Conservation (phyloP, 2,888 invertebrate species). For the Pseudoips prasinana region DNA sequence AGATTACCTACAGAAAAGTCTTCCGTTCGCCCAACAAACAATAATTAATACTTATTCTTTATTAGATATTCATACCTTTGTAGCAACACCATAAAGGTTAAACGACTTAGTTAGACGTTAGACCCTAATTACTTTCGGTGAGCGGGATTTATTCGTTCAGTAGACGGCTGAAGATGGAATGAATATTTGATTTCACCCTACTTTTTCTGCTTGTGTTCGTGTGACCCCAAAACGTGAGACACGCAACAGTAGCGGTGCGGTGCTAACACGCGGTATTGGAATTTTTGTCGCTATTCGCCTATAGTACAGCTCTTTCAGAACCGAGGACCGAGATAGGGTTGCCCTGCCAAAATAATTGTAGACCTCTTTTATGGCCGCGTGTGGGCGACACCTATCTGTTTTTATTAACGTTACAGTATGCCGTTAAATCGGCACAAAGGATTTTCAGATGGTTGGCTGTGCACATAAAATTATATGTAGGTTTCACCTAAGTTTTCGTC, state of each 20-base stretch:
- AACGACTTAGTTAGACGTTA: constrained; percentile 8
- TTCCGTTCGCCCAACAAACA: constrained; percentile 20
- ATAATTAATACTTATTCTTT: constrained; percentile 22
- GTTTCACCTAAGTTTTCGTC: constrained; percentile 12
- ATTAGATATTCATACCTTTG: constrained; percentile 14
- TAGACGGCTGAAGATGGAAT: constrained; percentile 29
- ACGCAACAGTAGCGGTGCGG: constrained; percentile 51
- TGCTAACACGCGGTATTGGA: constrained; percentile 52
- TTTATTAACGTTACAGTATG: constrained; percentile 46
- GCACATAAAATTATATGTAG: constrained; percentile 28
- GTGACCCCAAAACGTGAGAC: constrained; percentile 65
- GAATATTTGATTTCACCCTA: constrained; percentile 58
- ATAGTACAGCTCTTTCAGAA: constrained; percentile 48
- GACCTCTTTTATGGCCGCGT: constrained; percentile 47
- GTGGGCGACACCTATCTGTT: constrained; percentile 47
- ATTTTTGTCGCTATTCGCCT: constrained; percentile 53
- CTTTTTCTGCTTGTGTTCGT: constrained; percentile 56
- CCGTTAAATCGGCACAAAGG: constrained; percentile 47
- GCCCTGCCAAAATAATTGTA: constrained; percentile 51
- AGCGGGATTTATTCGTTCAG: constrained; percentile 23
- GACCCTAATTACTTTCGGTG: constrained; percentile 6
- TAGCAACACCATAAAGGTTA: constrained; percentile 8
- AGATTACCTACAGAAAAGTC: constrained; percentile 24
- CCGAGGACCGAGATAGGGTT: constrained; percentile 41
- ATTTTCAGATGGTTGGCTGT: constrained; percentile 38